These are phyloP conservation scores for Xenotilapia caudafasciata DNA, from an alignment of 2,113 vertebrate genomes.

Conservation along the genomic window DNA sequence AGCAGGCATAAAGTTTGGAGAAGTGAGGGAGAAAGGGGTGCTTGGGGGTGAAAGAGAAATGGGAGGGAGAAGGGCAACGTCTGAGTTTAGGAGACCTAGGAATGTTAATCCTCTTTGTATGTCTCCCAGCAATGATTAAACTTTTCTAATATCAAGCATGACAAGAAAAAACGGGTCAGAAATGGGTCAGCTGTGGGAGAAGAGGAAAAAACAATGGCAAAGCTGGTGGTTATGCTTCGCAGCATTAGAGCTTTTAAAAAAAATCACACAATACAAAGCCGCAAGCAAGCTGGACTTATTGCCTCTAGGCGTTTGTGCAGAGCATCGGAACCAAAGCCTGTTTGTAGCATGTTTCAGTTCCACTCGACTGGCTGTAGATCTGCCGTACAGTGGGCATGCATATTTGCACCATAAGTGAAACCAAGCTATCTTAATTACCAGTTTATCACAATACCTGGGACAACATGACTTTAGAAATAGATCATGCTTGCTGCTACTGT, in stretches of 20 bases:
- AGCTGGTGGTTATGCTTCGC: conserved; percentile 9
- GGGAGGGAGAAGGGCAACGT: conserved; percentile 49
- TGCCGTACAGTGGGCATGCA: neutral
- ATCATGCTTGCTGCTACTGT: conserved; percentile 26
- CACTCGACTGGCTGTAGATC: neutral
- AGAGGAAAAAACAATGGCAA: conserved; percentile 25
- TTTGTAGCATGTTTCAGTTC: neutral
- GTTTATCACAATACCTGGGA: neutral
- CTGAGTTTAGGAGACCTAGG: conserved; percentile 61
- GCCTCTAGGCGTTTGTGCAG: neutral
- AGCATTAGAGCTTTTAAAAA: neutral
- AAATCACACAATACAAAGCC: conserved; percentile 28
- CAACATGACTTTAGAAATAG: conserved; percentile 9
- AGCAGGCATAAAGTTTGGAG: neutral
- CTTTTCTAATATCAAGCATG: conserved; percentile 69
- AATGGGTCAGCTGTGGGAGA: conserved; percentile 53
- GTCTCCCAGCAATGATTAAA: conserved; percentile 71
- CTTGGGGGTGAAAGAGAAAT: neutral
- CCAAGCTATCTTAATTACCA: neutral
- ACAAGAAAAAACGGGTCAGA: conserved; percentile 59
- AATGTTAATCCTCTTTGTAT: conserved; percentile 75
- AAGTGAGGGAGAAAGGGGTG: neutral
- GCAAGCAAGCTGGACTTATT: neutral
- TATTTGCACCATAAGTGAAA: neutral
- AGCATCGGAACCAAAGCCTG: neutral